A percentile compares a stretch with the other conserved stretches of the same genome.
Evolutionary conservation across 1,140 invertebrate genomes (phyloP).

Genomic region (Bombus superbus): DNA sequence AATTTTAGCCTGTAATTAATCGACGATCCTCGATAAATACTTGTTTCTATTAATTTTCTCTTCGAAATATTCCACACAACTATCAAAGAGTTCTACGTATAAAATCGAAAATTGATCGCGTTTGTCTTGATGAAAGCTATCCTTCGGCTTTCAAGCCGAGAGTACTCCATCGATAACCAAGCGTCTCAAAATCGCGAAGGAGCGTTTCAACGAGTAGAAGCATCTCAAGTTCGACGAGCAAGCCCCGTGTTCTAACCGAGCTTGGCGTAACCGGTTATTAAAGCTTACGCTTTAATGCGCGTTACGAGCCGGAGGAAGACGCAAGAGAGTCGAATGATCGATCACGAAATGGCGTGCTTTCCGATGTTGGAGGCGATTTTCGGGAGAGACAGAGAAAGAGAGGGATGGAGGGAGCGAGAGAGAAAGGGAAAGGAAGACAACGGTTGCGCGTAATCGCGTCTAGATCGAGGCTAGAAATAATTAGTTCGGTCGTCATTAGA

Average conservation of each 20-base stretch:
- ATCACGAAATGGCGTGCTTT: slow-evolving; percentile 55
- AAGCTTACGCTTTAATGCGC: slow-evolving; percentile 52
- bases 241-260: background rate
- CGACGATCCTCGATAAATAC: too few species aligned
- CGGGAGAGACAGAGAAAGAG: background rate
- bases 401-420: background rate
- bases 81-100: too few species aligned
- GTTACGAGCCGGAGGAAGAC: slow-evolving; percentile 46
- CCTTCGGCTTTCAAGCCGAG: too few species aligned
- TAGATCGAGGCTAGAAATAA: slow-evolving; percentile 57
- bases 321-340: slow-evolving; percentile 54
- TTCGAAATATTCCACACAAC: too few species aligned
- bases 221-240: slow-evolving; percentile 21
- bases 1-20: too few species aligned
- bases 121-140: too few species aligned
- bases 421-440: background rate
- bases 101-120: too few species aligned
- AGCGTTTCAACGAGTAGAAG: background rate
- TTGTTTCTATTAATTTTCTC: too few species aligned
- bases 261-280: slow-evolving; percentile 51
- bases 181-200: too few species aligned
- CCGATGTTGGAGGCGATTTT: background rate
- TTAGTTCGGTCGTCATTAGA: slow-evolving; percentile 60
- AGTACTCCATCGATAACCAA: too few species aligned
- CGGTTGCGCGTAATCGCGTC: slow-evolving; percentile 43